Evolutionary conservation across 2,888 invertebrate genomes (phyloP), one percentile per base, ranked within the genome.

Genomic region (Listrodromus nycthemerus): DNA sequence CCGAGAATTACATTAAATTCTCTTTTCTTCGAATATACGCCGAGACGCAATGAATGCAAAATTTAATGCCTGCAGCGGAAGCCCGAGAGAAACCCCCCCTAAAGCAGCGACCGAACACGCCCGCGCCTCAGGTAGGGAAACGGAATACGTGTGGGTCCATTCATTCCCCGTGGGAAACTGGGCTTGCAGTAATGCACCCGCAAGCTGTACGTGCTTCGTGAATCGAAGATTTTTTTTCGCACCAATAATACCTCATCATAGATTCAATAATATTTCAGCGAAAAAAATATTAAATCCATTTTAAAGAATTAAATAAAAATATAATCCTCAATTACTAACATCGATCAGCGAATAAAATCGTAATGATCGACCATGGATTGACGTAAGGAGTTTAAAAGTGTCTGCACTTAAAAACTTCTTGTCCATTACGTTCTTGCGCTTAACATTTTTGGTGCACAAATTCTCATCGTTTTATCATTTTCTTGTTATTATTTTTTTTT

Each of bases 101-200:
- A 50, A 27, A 61, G 37, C 30, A 41, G 50, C 52, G 30, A 41
- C 19, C 52, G 33, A 52, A 65, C 78, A 78, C 79, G 74, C 79
- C 82, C 52, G 55, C 82, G 82, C 74, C 50, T 65, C 79, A 77
- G 71, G 82, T 65, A 82, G 69, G 55, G 52, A 45, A 55, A 27
- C 33, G 24, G 73, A 75, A 75, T 69, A 55, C 74, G 73, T 69
- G 74, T 61, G 65, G 75, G 70, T 80, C 67, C 67, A 83, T 83
- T 83, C 70, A 76, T 48, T 41, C 19, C 33, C 71, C 71, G 79
- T 83, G 75, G 80, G 79, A 76, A 80, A 33, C 45, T 21, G 30
- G 55, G 48, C 61, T 74, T 74, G 65, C 70, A 24, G 19, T 30
- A 48, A 63, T 63, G 45, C 16, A 70, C 52, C 27, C 10, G 63